Percentiles rank a stretch among this genome's conserved stretches.
phyloP scores from a whole-genome alignment of 2,888 invertebrate species.

The Caenorhabditis sulstoni region DNA sequence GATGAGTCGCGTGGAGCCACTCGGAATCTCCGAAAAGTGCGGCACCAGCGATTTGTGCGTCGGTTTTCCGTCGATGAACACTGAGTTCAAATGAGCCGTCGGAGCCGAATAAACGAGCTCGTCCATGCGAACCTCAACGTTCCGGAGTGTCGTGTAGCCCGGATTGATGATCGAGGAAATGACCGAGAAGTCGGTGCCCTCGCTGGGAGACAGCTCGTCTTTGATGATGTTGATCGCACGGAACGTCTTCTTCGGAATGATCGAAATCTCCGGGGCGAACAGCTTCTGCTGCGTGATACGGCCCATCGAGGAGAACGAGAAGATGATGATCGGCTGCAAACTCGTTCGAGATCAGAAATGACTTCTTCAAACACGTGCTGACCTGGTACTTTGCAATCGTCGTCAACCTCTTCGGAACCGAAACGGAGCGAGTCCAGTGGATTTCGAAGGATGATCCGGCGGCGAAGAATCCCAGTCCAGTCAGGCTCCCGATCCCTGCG shows the following conservation, averaged over 20 bases:
- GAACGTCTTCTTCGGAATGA: constrained; percentile 53
- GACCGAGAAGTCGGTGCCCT: constrained; percentile 54
- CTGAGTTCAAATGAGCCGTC: constrained; percentile 17
- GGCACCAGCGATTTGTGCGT: constrained; percentile 13
- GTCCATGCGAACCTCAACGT: constrained; percentile 39
- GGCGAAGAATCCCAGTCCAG: constrained; percentile 42
- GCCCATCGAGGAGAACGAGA: constrained; percentile 56
- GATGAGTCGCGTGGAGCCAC: constrained; percentile 46
- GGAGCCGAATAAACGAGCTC: background rate
- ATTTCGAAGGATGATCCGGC: constrained; percentile 44
- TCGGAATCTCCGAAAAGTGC: constrained; percentile 27
- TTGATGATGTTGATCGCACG: constrained; percentile 59
- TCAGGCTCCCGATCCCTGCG: constrained; percentile 47
- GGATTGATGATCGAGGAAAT: constrained; percentile 66
- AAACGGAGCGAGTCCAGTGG: constrained; percentile 47
- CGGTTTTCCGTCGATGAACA: constrained; percentile 47
- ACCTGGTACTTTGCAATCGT: constrained; percentile 55
- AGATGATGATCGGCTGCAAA: constrained; percentile 62
- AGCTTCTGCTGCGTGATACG: constrained; percentile 57
- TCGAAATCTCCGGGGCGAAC: constrained; percentile 26
- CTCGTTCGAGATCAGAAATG: too few relatives aligned
- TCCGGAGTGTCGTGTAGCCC: constrained; percentile 58
- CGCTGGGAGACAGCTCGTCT: constrained; percentile 50
- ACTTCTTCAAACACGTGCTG: background rate
- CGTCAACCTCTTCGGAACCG: constrained; percentile 42